A percentile compares a stretch with the other conserved stretches of the same genome.
phyloP scores from a whole-genome alignment of 2,888 invertebrate genomes.

The Nephrotoma flavescens region DNA sequence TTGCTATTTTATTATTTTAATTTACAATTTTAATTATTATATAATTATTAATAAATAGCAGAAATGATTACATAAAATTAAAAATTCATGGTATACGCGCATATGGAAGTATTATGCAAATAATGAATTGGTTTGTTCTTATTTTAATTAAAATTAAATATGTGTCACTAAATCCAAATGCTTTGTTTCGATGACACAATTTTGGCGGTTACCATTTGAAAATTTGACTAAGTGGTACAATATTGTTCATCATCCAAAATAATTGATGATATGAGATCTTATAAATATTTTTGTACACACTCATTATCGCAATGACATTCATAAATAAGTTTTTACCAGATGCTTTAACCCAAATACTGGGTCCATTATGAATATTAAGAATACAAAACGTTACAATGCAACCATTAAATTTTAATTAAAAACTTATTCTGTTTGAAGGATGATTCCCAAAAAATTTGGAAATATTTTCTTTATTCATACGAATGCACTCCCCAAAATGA shows the following conservation, averaged over 20 bases:
- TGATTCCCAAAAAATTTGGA: not conserved
- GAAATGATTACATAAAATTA: not conserved
- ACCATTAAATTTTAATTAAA: not conserved
- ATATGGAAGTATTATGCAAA: not conserved
- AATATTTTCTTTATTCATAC: not conserved
- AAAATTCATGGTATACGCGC: not conserved
- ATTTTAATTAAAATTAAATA: not conserved
- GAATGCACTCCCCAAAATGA: not conserved
- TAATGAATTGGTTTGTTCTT: not conserved
- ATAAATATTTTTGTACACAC: not conserved
- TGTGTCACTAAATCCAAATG: not conserved
- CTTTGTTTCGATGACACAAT: not conserved
- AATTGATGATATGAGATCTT: not conserved
- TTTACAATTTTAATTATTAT: not conserved
- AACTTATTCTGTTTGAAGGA: not conserved
- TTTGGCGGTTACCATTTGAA: not conserved
- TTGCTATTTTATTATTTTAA: not conserved
- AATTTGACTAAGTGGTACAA: not conserved
- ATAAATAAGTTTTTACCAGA: not conserved
- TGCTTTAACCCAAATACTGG: not conserved
- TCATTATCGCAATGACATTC: not conserved
- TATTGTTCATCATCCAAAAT: not conserved
- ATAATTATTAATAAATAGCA: not conserved
- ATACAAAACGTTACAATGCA: not conserved
- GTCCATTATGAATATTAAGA: not conserved